These are phyloP conservation scores for Apodemia duryi DNA, from an alignment of 2,888 invertebrate species.

Conservation along the genomic window DNA sequence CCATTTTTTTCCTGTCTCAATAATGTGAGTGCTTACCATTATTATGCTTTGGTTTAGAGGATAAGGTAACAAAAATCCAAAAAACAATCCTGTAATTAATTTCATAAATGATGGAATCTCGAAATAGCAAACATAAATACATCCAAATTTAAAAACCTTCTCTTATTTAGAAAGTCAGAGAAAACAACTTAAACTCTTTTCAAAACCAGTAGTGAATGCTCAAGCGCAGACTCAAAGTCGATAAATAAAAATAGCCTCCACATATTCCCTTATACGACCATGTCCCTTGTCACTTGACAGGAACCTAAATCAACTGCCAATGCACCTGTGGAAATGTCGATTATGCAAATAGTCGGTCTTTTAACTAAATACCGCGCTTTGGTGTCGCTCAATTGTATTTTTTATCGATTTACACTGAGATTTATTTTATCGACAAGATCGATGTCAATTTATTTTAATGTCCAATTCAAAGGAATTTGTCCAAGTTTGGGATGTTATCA, in stretches of 20 bases:
- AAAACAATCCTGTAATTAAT: too few species aligned
- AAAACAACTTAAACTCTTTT: constrained; percentile 16
- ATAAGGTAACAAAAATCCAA: too few species aligned
- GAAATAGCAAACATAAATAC: too few species aligned
- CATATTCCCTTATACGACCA: constrained; percentile 66
- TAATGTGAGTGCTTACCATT: too few species aligned
- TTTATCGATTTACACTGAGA: constrained; percentile 28
- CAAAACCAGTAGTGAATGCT: constrained; percentile 8
- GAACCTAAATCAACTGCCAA: constrained; percentile 72
- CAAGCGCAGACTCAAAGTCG: constrained; percentile 37
- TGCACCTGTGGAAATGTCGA: constrained; percentile 75
- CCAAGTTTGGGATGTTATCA: too few species aligned
- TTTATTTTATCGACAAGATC: constrained; percentile 4
- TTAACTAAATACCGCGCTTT: constrained; percentile 38
- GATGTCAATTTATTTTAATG: constrained; percentile 3
- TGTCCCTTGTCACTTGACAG: constrained; percentile 58
- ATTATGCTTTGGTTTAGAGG: too few species aligned
- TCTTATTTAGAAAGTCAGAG: neutral
- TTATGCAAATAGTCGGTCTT: constrained; percentile 72
- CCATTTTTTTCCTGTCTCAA: too few species aligned
- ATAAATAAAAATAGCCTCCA: constrained; percentile 60
- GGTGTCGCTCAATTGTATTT: constrained; percentile 32
- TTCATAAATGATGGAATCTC: too few species aligned
- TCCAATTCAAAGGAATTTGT: constrained; percentile 2
- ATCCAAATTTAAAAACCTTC: neutral